These are phyloP conservation scores for Unio pictorum DNA, from an alignment of 2,888 invertebrate species.

Conservation along the genomic window DNA sequence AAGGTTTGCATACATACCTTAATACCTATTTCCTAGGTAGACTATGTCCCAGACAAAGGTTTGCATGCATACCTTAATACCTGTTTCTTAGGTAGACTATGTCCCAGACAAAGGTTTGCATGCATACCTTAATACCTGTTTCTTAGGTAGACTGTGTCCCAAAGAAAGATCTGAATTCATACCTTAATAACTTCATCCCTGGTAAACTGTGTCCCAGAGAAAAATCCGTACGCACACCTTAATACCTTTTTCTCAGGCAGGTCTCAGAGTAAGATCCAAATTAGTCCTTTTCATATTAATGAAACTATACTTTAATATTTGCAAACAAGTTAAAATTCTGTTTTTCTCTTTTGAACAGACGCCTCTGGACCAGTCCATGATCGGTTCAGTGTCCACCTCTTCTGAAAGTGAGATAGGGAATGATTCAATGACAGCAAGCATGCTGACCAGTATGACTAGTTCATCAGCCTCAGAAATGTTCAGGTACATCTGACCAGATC, in stretches of 20 bases:
- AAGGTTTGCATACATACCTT: no score
- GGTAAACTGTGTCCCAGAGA: background rate
- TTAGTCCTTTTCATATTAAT: background rate
- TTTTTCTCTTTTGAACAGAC: conserved; percentile 14
- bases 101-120: no score
- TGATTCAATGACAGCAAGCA: conserved; percentile 43
- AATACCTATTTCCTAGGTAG: no score
- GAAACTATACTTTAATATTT: background rate
- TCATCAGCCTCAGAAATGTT: conserved; percentile 59
- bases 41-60: no score
- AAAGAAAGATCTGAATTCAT: no score
- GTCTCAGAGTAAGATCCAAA: no score
- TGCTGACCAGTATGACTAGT: conserved; percentile 48
- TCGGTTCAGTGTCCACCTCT: conserved; percentile 53
- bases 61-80: no score
- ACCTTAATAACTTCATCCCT: background rate
- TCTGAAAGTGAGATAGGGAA: conserved; percentile 53
- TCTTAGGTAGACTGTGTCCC: background rate
- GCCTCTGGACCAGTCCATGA: conserved; percentile 51
- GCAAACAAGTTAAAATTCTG: background rate
- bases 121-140: no score
- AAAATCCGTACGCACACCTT: no score
- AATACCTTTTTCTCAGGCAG: background rate
- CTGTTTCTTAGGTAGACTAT: background rate
- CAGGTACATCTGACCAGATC: conserved; percentile 42